These are phyloP conservation scores for Anoplolepis gracilipes DNA, from an alignment of 1,140 invertebrate species.

Conservation along the genomic window DNA sequence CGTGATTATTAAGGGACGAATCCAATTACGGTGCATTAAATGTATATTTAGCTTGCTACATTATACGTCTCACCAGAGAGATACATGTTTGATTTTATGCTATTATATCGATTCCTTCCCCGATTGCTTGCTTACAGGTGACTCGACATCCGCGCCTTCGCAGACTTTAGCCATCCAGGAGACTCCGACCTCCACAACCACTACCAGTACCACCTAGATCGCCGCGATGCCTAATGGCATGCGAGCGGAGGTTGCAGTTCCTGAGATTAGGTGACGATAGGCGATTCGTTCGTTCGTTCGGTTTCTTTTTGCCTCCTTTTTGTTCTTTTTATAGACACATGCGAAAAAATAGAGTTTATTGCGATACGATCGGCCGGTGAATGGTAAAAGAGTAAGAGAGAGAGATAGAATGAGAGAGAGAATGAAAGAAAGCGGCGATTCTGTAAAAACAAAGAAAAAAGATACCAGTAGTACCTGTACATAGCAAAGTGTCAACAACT, in stretches of 20 bases:
- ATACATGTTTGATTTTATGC: background rate
- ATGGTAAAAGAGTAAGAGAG: conserved; percentile 55
- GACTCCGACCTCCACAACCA: conserved; percentile 76
- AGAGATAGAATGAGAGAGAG: conserved; percentile 43
- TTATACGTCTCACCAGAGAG: background rate
- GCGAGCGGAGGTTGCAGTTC: conserved; percentile 79
- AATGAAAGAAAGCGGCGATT: conserved; percentile 62
- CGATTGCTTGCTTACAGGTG: conserved; percentile 73
- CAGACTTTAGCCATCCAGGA: conserved; percentile 79
- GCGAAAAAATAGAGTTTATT: conserved; percentile 66
- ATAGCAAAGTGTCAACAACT: conserved; percentile 84
- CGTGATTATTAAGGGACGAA: conserved; percentile 25
- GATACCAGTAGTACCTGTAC: conserved; percentile 85
- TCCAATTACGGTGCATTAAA: conserved; percentile 9
- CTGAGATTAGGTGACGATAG: conserved; percentile 80
- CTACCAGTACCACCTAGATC: conserved; percentile 70
- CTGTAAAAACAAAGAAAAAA: conserved; percentile 73
- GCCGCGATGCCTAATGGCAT: conserved; percentile 62
- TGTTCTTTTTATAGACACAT: conserved; percentile 66
- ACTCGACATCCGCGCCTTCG: conserved; percentile 79
- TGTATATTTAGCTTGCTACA: conserved; percentile 30
- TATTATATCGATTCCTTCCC: conserved; percentile 20
- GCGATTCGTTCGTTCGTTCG: conserved; percentile 65
- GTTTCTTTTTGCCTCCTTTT: conserved; percentile 36
- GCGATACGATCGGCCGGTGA: conserved; percentile 64